Percentiles rank a stretch among this genome's conserved stretches.
phyloP scores from a whole-genome alignment of 2,888 invertebrate genomes.

The Mantis religiosa region DNA sequence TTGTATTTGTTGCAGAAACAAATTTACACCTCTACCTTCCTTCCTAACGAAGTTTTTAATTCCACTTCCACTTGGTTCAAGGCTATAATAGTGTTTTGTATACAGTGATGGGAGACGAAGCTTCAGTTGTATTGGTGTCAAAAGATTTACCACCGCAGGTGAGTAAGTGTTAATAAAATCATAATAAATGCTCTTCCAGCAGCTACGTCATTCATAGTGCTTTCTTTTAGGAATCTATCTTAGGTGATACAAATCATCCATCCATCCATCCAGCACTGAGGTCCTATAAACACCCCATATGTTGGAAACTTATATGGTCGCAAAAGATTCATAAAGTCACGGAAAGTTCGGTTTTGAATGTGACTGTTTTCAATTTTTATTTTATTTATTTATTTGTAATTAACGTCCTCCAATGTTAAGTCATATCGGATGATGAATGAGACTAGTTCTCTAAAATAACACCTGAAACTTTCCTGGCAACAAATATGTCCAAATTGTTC shows the following conservation, averaged over 20 bases:
- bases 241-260: background rate
- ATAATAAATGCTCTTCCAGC: slow-evolving; percentile 34
- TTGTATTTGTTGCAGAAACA: slow-evolving; percentile 16
- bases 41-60: background rate
- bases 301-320: too few relatives aligned
- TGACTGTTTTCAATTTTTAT: too few relatives aligned
- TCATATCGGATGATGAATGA: too few relatives aligned
- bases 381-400: too few relatives aligned
- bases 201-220: slow-evolving; percentile 21
- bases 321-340: too few relatives aligned
- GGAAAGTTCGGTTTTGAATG: too few relatives aligned
- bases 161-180: slow-evolving; percentile 34
- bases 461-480: too few relatives aligned
- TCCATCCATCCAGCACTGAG: background rate
- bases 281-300: too few relatives aligned
- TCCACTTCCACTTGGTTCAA: slow-evolving; percentile 31
- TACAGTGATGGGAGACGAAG: slow-evolving; percentile 30
- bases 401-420: too few relatives aligned
- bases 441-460: too few relatives aligned
- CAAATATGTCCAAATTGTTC: too few relatives aligned
- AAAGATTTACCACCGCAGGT: slow-evolving; percentile 33
- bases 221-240: background rate
- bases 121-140: slow-evolving; percentile 34
- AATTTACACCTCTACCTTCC: background rate
- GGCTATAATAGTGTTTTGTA: slow-evolving; percentile 34